Evolutionary conservation across 2,888 invertebrate genomes (phyloP), one percentile per base, ranked within the genome.

Genomic region (Augiades crinisus): DNA sequence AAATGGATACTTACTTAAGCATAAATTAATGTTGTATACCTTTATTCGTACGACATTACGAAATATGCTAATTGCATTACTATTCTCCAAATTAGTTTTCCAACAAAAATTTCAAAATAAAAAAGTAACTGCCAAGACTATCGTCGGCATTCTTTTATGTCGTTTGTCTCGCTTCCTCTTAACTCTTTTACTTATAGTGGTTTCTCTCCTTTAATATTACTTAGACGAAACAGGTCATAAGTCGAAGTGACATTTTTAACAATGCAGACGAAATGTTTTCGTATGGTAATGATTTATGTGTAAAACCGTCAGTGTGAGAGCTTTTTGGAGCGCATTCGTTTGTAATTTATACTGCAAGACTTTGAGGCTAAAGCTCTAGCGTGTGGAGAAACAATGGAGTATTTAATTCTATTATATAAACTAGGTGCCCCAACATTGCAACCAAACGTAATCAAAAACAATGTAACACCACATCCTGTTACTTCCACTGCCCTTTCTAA

Each of bases 211-310:
- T 82, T 79, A 83, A 82, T 84, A 82, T 80, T 70, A 71, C 70
- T 84, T 78, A 83, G 80, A 79, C 79, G 85, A 75, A 87, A 77
- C 81, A 87, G 83, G 84, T 84, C 86, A 81, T 85, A 87, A 89
- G 86, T 84, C 73, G 81, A 71, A 81, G 83, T 86, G 89, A 89
- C 88, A 87, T 85, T 87, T 86, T 84, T 78, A 88, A 89, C 88
- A 89, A 88, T 81, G 69, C 77, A 70, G 72, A 79, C 78, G 83
- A 85, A 87, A 88, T 87, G 88, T 89, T 89, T 88, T 88, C 83
- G 82, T 87, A 84, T 87, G 81, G 73, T 81, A 84, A 88, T 89
- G 89, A 89, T 88, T 88, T 89, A 89, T 88, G 88, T 80, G 76
- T 80, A 70, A 82, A 80, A 78, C 70, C 73, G 75, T 79, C 78